Base-by-base conservation (phyloP, 2,113 vertebrate species). In the Merops nubicus region DNA sequence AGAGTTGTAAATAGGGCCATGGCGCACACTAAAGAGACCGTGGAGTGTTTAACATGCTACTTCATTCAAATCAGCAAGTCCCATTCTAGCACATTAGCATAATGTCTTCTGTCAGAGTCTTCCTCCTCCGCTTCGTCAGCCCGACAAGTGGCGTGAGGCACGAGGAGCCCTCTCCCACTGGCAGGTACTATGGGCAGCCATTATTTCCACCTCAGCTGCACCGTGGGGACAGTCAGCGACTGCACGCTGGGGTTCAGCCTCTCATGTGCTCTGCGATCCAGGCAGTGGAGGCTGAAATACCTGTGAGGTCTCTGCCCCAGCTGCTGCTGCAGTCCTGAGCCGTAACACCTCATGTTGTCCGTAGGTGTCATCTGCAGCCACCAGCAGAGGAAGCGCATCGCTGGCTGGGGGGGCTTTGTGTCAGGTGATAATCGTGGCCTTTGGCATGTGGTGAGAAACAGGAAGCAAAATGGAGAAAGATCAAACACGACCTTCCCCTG, bases 191-290 rank as follows among this genome's bases (percentile, higher is more conserved):
- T 81, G 47, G 21, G 70, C 91, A 87, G 47, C 78, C 56, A 92
- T 97, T 96, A 96, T 85, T 97, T 97, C 97, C 92, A 79, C 89
- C 86, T 95, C 95, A 84, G 48, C 74, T 78, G 47, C 36, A 81
- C 60, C 17, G 2, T 62, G 85, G 45, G 85, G 74, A 69, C 93
- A 83, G 75, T 85, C 79, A 75, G 68, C 75, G 22, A 22, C 64
- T 70, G 68, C 75, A 65, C n/a, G 5, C 47, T 48, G 76, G 38
- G n/a, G 40, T 28, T 83, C 74, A 31, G 3, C 15, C 31, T 42
- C 81, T 50, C 83, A 18, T 38, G 69, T 9, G 2, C 50, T 36
- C 54, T 50, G 87, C 50, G 78, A 47, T 8, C n/a, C 80, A 60
- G 75, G 4, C 6, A 48, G 56, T 4, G 26, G 75, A 79, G 62